Conservation (phyloP, 2,888 invertebrate genomes). For the Polyommatus icarus region DNA sequence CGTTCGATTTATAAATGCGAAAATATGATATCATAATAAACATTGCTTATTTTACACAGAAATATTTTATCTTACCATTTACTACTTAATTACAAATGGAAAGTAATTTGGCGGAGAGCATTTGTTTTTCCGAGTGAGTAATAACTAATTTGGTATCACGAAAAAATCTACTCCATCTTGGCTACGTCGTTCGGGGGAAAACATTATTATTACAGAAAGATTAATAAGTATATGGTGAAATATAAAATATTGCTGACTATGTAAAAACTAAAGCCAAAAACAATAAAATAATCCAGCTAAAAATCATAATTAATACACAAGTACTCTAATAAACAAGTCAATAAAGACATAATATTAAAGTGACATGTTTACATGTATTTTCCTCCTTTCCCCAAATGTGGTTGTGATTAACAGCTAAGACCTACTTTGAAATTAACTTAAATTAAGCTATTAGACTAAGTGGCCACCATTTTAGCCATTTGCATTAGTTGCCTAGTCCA, state of each 20-base stretch:
- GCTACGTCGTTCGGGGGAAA: slow-evolving; percentile 38
- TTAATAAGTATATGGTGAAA: background rate
- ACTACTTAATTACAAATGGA: slow-evolving; percentile 5
- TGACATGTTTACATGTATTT: too few relatives aligned
- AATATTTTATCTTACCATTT: slow-evolving; percentile 7
- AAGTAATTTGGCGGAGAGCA: slow-evolving; percentile 19
- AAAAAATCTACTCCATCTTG: slow-evolving; percentile 47
- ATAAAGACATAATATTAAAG: too few relatives aligned
- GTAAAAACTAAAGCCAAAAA: background rate
- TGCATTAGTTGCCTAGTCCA: slow-evolving; percentile 1
- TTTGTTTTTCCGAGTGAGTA: slow-evolving; percentile 26
- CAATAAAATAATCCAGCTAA: background rate
- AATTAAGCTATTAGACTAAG: background rate
- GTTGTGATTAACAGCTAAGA: background rate
- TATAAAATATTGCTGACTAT: background rate
- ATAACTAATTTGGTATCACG: slow-evolving; percentile 49
- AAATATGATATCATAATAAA: too few relatives aligned
- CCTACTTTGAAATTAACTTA: background rate
- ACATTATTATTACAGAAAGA: slow-evolving; percentile 33
- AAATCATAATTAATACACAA: too few relatives aligned
- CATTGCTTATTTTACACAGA: background rate
- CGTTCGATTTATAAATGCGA: too few relatives aligned
- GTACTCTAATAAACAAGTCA: too few relatives aligned
- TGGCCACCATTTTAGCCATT: background rate
- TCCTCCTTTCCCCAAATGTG: too few relatives aligned